Percentiles rank a stretch among this genome's conserved stretches.
Conservation (phyloP, 2,113 vertebrate genomes). For the Theristicus caerulescens region DNA sequence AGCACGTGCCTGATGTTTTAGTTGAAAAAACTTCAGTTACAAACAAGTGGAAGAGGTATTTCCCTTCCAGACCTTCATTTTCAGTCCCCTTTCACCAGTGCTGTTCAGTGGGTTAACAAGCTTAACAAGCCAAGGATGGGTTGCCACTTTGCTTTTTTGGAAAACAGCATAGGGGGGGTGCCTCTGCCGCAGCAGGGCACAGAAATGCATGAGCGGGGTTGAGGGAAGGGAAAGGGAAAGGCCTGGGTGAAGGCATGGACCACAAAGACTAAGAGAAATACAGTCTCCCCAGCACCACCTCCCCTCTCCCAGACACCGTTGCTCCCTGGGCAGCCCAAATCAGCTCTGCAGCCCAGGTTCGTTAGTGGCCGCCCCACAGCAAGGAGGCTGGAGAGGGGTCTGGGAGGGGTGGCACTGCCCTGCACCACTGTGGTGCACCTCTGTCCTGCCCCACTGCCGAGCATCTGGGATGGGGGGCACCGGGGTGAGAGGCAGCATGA, state of each 20-base stretch:
- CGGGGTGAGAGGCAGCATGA: fast-evolving
- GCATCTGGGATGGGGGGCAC: fast-evolving
- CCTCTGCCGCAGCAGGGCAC: background rate
- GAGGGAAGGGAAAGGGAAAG: background rate
- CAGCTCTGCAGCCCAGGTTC: background rate
- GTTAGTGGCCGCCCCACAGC: fast-evolving
- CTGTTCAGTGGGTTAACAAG: background rate
- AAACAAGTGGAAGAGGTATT: background rate
- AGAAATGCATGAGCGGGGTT: background rate
- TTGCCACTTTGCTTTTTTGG: background rate
- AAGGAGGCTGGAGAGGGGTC: background rate
- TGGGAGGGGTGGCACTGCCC: background rate
- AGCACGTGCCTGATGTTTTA: background rate
- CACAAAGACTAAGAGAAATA: background rate
- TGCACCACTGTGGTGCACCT: fast-evolving
- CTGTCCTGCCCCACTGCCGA: fast-evolving
- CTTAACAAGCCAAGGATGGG: background rate
- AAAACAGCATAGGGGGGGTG: background rate
- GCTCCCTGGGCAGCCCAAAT: background rate
- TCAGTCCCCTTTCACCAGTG: background rate
- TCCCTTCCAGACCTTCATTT: background rate
- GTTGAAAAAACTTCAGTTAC: background rate
- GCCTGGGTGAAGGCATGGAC: background rate
- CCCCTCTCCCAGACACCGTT: fast-evolving
- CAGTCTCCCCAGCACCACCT: background rate